Conservation (phyloP, 2,113 vertebrate genomes). For the Megaleporinus macrocephalus region DNA sequence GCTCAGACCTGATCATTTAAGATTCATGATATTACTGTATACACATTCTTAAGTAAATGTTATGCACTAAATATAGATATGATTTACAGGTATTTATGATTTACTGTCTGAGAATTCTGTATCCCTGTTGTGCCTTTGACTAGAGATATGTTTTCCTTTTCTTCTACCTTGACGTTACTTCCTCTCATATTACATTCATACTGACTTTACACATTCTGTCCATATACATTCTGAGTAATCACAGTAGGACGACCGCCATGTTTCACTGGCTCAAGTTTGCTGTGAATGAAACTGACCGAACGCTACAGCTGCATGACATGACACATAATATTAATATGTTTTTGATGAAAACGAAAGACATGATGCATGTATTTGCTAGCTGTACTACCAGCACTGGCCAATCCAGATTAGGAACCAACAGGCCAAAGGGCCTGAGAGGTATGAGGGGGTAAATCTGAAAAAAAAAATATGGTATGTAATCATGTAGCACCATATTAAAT, state of each 20-base stretch:
- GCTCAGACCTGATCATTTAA: constrained; percentile 10
- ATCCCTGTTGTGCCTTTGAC: not conserved
- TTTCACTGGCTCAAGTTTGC: not conserved
- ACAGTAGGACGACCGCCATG: not conserved
- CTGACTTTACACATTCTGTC: constrained; percentile 21
- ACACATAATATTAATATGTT: not conserved
- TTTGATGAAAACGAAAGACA: not conserved
- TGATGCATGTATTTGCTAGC: not conserved
- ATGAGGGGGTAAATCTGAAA: constrained; percentile 21
- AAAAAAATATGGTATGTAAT: constrained; percentile 39
- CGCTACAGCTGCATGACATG: not conserved
- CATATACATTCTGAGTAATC: constrained; percentile 4
- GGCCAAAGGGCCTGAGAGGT: constrained; percentile 24
- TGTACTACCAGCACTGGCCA: not conserved
- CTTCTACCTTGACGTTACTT: not conserved
- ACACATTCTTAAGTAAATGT: not conserved
- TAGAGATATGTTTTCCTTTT: not conserved
- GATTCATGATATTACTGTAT: constrained; percentile 4
- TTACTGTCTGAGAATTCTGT: not conserved
- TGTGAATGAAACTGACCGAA: constrained; percentile 2
- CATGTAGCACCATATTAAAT: constrained; percentile 76
- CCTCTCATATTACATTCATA: constrained; percentile 23
- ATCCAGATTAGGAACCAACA: not conserved
- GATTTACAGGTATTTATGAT: not conserved
- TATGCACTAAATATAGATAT: not conserved